A percentile compares a stretch with the other conserved stretches of the same genome.
Conservation (phyloP, 92 coral and sea anemone genomes). For the Phenganax marumi region DNA sequence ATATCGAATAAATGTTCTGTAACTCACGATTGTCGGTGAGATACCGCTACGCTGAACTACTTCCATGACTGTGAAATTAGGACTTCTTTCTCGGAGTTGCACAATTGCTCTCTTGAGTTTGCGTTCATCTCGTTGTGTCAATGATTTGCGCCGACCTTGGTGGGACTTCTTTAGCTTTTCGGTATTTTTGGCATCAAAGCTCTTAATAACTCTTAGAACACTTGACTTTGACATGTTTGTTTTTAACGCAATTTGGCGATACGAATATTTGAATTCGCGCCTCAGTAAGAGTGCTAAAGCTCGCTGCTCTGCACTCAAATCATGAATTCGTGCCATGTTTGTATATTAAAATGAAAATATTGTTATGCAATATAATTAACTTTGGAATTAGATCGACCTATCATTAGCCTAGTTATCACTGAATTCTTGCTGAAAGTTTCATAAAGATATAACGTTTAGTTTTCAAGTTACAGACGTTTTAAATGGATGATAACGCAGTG, state of each 20-base stretch:
- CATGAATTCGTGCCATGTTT: no score
- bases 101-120: not conserved
- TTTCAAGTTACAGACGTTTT: no score
- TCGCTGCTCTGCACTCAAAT: no score
- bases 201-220: not conserved
- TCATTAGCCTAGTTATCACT: no score
- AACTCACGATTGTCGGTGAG: not conserved
- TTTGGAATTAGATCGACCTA: no score
- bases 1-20: conserved; percentile 14
- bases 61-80: conserved; percentile 25
- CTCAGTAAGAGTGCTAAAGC: no score
- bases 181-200: conserved; percentile 1
- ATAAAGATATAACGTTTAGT: no score
- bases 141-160: conserved; percentile 13
- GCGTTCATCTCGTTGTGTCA: not conserved
- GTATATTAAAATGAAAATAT: no score
- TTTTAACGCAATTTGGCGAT: not conserved
- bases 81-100: conserved; percentile 11
- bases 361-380: no score
- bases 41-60: conserved; percentile 31
- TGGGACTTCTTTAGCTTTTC: not conserved
- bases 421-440: no score
- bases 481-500: no score
- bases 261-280: no score
- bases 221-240: not conserved